Base-by-base conservation (phyloP, 1,140 invertebrate species). In the Hyposmocoma kahamanoa region DNA sequence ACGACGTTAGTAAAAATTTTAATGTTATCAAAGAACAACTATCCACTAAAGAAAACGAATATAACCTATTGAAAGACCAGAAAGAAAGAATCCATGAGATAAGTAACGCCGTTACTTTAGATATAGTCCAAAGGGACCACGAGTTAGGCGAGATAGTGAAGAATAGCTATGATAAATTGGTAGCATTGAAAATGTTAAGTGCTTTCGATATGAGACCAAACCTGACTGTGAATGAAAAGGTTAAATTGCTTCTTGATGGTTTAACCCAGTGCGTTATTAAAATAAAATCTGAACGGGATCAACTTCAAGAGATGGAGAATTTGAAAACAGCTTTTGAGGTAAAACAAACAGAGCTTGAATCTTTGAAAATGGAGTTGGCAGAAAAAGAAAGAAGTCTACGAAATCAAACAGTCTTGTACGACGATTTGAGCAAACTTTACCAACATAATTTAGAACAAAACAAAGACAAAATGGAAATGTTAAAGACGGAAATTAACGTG, bases 81-180 rank as follows among this genome's bases (percentile, higher is more conserved):
- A 80, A 78, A 46, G 68, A 80, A 36, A 77, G 54, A 55, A 59
- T 82, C 13, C 59, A 73, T 38, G 73, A 82, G 55, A 73, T 84
- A 32, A 76, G 51, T 52, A 70, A 69, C 44, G 70, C 72, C 47
- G 75, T 82, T 1, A 83, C 72, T 17, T 34, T 73, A 20, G 69
- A 81, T 48, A 68, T 84, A 19, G 43, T 78, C 4, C 56, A 62
- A 46, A 78, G 54, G 47, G 81, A 84, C 42, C 20, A 70, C 42
- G 60, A 68, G 11, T 44, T 81, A 26, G 50, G 50, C 17, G 57
- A 61, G 24, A 60, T 58, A 22, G 50, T 78, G 36, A 45, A 22
- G 20, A 56, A 63, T 15, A 50, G 64, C 22, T 76, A 56, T 45
- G 34, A 47, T 39, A 71, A 62, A 41, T 53, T 84, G 20, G 11